Conservation (phyloP, 2,797 vertebrate genomes). For the Ceryle rudis region DNA sequence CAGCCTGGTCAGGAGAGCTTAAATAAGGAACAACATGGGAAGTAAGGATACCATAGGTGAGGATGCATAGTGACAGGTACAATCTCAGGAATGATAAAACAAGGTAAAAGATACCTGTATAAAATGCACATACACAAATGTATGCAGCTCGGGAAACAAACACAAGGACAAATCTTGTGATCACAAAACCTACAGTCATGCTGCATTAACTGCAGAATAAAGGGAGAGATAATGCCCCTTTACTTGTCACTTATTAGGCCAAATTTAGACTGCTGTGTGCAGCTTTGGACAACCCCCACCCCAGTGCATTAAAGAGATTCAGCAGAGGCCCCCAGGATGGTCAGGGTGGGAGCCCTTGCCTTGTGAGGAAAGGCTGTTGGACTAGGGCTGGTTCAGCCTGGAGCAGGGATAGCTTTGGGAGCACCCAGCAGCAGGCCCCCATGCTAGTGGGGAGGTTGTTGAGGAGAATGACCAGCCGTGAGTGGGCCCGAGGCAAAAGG, state of each 20-base stretch:
- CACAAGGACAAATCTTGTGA: background rate
- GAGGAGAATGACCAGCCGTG: accelerated
- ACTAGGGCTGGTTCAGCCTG: background rate
- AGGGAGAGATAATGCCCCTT: background rate
- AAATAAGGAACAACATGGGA: background rate
- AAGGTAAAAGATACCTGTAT: background rate
- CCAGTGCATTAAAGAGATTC: background rate
- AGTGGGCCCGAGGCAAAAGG: background rate
- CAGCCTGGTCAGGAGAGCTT: background rate
- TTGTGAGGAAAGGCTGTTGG: background rate
- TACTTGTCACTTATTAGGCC: accelerated
- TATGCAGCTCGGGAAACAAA: background rate
- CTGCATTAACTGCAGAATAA: background rate
- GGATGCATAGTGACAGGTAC: background rate
- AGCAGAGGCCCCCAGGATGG: background rate
- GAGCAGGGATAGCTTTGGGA: background rate
- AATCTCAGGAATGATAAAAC: background rate
- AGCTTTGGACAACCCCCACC: background rate
- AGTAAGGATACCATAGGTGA: background rate
- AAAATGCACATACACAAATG: accelerated
- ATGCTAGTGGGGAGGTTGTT: accelerated
- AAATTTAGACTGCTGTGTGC: background rate
- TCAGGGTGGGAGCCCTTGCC: background rate
- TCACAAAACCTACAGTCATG: background rate
- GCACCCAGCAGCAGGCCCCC: background rate